Base-by-base conservation (phyloP, 2,113 vertebrate genomes). In the Riparia riparia region DNA sequence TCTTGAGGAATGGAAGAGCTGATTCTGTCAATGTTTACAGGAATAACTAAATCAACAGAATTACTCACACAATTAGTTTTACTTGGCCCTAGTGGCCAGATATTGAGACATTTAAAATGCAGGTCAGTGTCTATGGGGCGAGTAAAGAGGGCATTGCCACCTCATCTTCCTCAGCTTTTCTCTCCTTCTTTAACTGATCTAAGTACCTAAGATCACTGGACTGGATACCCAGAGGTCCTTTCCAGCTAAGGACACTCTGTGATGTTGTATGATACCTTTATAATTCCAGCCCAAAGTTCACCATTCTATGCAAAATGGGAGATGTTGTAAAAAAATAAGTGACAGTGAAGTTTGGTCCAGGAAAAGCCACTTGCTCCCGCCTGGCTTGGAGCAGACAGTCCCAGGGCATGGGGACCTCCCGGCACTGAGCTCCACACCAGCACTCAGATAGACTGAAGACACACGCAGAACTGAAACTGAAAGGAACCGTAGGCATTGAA, bases 1-100 rank as follows among this genome's bases (percentile, higher is more conserved):
- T 65, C 68, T 8, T 76, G 81, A 92, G 77, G 66, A 90, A 74
- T 13, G 34, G n/a, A 31, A 49, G 54, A 74, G n/a, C 60, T 77
- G 94, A 45, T 87, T 68, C 88, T 84, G 61, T 69, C 89, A 93
- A 57, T 90, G 89, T 93, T 95, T 93, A 89, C 85, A 64, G 82
- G 82, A 90, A 64, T 60, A 89, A 90, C 54, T 63, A 78, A 93
- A 51, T 83, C 92, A 94, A 86, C 76, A 92, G 65, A 78, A 86
- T 94, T 81, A 81, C 82, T 93, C 85, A 89, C 39, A 57, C 44
- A 81, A 95, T 92, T 92, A 94, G 65, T 50, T 90, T 83, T 84
- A 86, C 69, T 74, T 95, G 93, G 72, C 60, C 82, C 53, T 89
- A 81, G 82, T 21, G 90, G 74, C n/a, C 70, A 85, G 42, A 65